Conservation (phyloP, 1,140 invertebrate species). For the Sitobion miscanthi region DNA sequence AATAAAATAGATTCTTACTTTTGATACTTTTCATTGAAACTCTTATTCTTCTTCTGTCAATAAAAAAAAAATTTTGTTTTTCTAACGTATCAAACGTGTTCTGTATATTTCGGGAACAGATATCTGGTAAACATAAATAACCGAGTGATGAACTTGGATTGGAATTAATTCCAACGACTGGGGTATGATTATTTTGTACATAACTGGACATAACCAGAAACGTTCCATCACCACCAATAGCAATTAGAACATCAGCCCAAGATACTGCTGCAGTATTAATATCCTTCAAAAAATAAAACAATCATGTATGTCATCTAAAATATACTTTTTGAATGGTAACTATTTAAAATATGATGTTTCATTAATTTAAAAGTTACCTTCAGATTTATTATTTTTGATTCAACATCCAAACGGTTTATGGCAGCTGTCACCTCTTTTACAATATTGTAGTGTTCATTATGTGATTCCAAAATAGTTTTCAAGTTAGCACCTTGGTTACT, state of each 20-base stretch:
- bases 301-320: neutral
- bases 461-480: slow-evolving; percentile 39
- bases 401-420: slow-evolving; percentile 33
- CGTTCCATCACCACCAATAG: slow-evolving; percentile 97
- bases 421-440: slow-evolving; percentile 48
- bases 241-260: slow-evolving; percentile 96
- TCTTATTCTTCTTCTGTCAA: slow-evolving; percentile 42
- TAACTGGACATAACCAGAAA: slow-evolving; percentile 92
- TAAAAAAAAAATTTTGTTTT: slow-evolving; percentile 36
- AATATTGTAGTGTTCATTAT: slow-evolving; percentile 54
- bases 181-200: slow-evolving; percentile 77
- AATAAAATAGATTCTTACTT: slow-evolving; percentile 16
- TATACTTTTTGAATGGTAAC: neutral
- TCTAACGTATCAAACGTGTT: slow-evolving; percentile 55
- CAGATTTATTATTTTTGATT: slow-evolving; percentile 50
- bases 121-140: slow-evolving; percentile 84
- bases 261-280: slow-evolving; percentile 47
- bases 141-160: slow-evolving; percentile 93
- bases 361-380: slow-evolving; percentile 28
- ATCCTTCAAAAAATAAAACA: slow-evolving; percentile 29
- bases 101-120: slow-evolving; percentile 71
- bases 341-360: neutral
- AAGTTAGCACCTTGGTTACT: slow-evolving; percentile 47
- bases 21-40: slow-evolving; percentile 48
- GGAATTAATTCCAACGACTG: slow-evolving; percentile 98